These are phyloP conservation scores for Sternotherus odoratus DNA, from an alignment of 2,797 vertebrate species.

Conservation along the genomic window DNA sequence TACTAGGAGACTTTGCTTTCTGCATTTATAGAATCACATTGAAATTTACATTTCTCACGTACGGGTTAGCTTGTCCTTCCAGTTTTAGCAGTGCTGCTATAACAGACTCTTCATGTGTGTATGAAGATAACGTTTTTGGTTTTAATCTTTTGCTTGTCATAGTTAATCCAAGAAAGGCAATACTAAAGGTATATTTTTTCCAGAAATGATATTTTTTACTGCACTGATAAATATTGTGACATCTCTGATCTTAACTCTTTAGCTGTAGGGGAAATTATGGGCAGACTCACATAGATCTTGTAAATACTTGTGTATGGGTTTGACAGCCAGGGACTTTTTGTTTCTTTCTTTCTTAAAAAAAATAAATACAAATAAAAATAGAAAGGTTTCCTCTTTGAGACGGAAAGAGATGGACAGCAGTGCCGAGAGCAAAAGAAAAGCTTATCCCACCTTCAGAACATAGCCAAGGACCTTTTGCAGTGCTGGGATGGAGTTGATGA, in stretches of 20 bases:
- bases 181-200: conserved; percentile 85
- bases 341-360: not conserved
- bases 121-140: conserved; percentile 74
- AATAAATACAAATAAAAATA: not conserved
- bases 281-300: conserved; percentile 76
- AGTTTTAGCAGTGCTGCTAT: conserved; percentile 80
- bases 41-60: conserved; percentile 67
- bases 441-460: conserved; percentile 44
- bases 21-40: conserved; percentile 55
- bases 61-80: conserved; percentile 78
- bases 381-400: conserved; percentile 68
- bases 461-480: conserved; percentile 59
- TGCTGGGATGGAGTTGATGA: conserved; percentile 45
- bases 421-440: conserved; percentile 67
- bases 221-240: conserved; percentile 80
- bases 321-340: conserved; percentile 67
- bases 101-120: conserved; percentile 71
- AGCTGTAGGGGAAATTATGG: conserved; percentile 71
- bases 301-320: conserved; percentile 76
- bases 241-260: conserved; percentile 78
- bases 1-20: conserved; percentile 40
- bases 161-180: conserved; percentile 85
- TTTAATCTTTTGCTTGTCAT: conserved; percentile 80
- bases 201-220: conserved; percentile 84
- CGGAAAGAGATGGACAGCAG: conserved; percentile 58